Base-by-base conservation (phyloP, 2,888 invertebrate genomes). In the Dexiosoma caninum region DNA sequence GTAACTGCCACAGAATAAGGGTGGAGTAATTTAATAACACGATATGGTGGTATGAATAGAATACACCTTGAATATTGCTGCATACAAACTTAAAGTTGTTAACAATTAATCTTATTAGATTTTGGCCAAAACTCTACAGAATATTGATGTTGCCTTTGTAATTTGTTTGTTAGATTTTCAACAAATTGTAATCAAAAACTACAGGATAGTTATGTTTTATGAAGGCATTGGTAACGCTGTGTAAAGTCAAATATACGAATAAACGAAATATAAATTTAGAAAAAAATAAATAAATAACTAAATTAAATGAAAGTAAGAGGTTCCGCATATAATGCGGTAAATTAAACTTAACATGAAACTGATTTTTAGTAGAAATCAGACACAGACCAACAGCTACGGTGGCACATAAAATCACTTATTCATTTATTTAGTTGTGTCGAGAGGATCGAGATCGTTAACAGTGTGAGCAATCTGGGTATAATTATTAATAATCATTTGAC, bases 1-100 rank as follows among this genome's bases (percentile, higher is more conserved):
- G 53, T 27, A 53, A 35, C 2, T 55, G 35, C 21, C n/a, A 32
- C 44, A 35, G 21, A 40, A 62, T 40, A 70, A 75, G 75, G 79
- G 79, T 79, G 79, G 75, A 75, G 79, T 64, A 37, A 44, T 37
- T 64, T 64, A 79, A 79, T 75, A 64, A 75, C 42, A 70, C 49
- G 59, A 57, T 64, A 57, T 21, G 44, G 23, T 7, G 27, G 59
- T 57, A 64, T 64, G 66, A 66, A 57, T 42, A 40, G 30, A 49
- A 64, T 70, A 64, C 70, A 64, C 46, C 70, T 57, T 21, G 40
- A 69, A 62, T 69, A 9, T 77, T 64, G 70, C 30, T 70, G 16
- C n/a, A n/a, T 14, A 49, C 53, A 42, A 46, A 57, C 40, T 30
- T 30, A 55, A 55, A 40, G 30, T 62, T 76, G 69, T 69, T 69